phyloP scores from a whole-genome alignment of 1,140 invertebrate species.

The Vanessa atalanta region DNA sequence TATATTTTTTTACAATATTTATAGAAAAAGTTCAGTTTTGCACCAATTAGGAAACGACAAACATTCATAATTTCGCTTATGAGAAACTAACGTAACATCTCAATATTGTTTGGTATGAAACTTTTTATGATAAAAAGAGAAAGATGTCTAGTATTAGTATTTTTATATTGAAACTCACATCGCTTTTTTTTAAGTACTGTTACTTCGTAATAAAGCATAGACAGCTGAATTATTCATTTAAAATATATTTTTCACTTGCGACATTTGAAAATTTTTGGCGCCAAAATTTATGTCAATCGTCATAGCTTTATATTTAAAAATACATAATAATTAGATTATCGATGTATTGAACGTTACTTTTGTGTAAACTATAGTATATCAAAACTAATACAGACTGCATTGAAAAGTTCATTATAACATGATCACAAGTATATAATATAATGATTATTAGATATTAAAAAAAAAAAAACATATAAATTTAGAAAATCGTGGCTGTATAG shows the following conservation, averaged over 20 bases:
- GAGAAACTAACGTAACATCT: not conserved
- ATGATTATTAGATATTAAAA: too few species aligned
- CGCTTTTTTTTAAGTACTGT: not conserved
- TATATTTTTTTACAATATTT: constrained; percentile 15
- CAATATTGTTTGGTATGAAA: constrained; percentile 5
- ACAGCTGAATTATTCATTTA: not conserved
- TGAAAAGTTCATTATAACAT: too few species aligned
- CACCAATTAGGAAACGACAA: constrained; percentile 18
- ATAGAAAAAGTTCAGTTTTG: constrained; percentile 16
- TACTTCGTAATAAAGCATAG: not conserved
- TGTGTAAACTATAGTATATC: too few species aligned
- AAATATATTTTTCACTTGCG: not conserved
- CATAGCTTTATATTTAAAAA: too few species aligned
- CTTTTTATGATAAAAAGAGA: not conserved
- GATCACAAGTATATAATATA: too few species aligned
- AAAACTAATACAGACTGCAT: too few species aligned
- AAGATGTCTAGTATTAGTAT: not conserved
- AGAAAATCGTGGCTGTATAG: too few species aligned
- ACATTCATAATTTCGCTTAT: constrained; percentile 10
- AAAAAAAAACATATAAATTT: too few species aligned
- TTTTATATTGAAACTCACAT: constrained; percentile 13
- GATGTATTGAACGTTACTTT: too few species aligned
- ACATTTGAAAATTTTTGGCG: too few species aligned
- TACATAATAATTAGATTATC: too few species aligned
- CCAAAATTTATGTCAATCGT: too few species aligned